Percentiles rank a stretch among this genome's conserved stretches.
phyloP scores from a whole-genome alignment of 1,140 invertebrate genomes.

The Meteorus sp. region DNA sequence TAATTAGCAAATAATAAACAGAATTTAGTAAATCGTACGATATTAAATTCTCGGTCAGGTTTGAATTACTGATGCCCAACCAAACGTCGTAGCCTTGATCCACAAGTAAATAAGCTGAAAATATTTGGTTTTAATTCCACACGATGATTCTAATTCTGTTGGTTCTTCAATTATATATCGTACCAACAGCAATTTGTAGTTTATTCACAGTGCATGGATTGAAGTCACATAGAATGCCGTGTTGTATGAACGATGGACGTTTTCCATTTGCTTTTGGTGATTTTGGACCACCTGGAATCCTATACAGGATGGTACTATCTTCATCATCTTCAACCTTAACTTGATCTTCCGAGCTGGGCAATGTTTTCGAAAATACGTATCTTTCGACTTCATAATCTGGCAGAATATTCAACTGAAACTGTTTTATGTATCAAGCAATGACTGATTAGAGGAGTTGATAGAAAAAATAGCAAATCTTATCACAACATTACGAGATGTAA shows the following conservation, averaged over 20 bases:
- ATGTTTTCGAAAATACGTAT: slow-evolving; percentile 38
- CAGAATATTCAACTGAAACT: slow-evolving; percentile 44
- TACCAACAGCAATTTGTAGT: slow-evolving; percentile 45
- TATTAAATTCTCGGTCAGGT: slow-evolving; percentile 35
- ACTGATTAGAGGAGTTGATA: slow-evolving; percentile 18
- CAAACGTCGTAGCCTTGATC: slow-evolving; percentile 63
- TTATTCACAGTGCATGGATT: slow-evolving; percentile 44
- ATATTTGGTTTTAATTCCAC: slow-evolving; percentile 14
- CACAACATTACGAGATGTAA: no score
- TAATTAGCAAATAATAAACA: background rate
- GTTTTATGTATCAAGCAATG: no score
- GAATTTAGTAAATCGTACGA: slow-evolving; percentile 34
- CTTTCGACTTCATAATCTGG: slow-evolving; percentile 44
- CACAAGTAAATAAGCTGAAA: slow-evolving; percentile 57
- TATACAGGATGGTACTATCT: slow-evolving; percentile 38
- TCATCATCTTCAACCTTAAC: slow-evolving; percentile 16
- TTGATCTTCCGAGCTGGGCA: slow-evolving; percentile 24
- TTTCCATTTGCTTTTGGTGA: slow-evolving; percentile 38
- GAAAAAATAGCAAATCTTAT: background rate
- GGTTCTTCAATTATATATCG: no score
- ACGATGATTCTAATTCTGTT: no score
- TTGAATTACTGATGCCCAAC: slow-evolving; percentile 53
- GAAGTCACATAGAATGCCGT: slow-evolving; percentile 59
- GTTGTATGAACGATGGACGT: slow-evolving; percentile 50
- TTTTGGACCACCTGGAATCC: slow-evolving; percentile 42